These are phyloP conservation scores for Cantharis nigra DNA, from an alignment of 2,888 invertebrate genomes.

Conservation along the genomic window DNA sequence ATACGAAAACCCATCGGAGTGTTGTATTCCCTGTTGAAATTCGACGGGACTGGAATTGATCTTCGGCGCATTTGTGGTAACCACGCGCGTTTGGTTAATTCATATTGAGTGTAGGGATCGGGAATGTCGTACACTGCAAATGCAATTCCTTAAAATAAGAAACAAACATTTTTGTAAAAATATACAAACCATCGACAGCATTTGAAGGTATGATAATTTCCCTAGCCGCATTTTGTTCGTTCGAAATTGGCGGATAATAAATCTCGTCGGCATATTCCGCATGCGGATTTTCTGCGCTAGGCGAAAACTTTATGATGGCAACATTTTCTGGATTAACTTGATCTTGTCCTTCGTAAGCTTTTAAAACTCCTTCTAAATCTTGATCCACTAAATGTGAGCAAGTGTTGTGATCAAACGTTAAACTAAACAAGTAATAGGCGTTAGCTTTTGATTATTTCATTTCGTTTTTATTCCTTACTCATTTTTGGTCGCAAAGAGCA, in stretches of 20 bases:
- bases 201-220: slow-evolving; percentile 60
- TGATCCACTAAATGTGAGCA: slow-evolving; percentile 60
- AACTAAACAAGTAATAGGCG: slow-evolving; percentile 45
- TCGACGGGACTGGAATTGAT: slow-evolving; percentile 36
- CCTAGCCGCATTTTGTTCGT: slow-evolving; percentile 53
- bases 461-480: slow-evolving; percentile 55
- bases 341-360: slow-evolving; percentile 58
- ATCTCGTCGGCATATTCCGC: slow-evolving; percentile 80
- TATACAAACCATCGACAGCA: slow-evolving; percentile 51
- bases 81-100: slow-evolving; percentile 47
- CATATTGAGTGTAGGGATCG: slow-evolving; percentile 48
- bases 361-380: slow-evolving; percentile 60
- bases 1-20: slow-evolving; percentile 50
- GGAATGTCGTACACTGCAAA: slow-evolving; percentile 48
- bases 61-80: slow-evolving; percentile 53
- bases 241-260: slow-evolving; percentile 71
- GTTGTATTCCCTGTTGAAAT: slow-evolving; percentile 50
- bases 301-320: slow-evolving; percentile 80
- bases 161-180: background rate
- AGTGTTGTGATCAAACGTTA: slow-evolving; percentile 55
- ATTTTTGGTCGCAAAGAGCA: slow-evolving; percentile 68
- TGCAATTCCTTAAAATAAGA: background rate
- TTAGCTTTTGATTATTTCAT: background rate
- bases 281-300: slow-evolving; percentile 65
- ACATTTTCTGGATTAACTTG: slow-evolving; percentile 68